Percentiles rank a stretch among this genome's conserved stretches.
phyloP scores from a whole-genome alignment of 2,888 invertebrate genomes.

The Parapristionchus giblindavisi region DNA sequence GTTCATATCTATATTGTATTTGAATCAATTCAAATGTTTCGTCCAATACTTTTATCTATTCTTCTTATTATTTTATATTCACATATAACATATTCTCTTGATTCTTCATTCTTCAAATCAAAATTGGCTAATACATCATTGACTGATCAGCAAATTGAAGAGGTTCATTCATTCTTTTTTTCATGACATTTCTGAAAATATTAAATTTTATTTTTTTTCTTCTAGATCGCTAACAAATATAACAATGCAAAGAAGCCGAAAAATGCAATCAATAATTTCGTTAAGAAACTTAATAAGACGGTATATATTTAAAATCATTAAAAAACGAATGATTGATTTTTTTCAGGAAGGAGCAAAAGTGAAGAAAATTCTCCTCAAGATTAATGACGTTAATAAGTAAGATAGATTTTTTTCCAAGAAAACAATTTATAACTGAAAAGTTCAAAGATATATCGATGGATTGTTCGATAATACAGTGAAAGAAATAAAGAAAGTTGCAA shows the following conservation, averaged over 20 bases:
- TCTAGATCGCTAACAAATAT: constrained; percentile 23
- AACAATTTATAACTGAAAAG: not conserved
- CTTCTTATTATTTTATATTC: no score
- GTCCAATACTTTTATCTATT: no score
- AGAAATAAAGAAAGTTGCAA: constrained; percentile 22
- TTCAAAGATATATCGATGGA: constrained; percentile 9
- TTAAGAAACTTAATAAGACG: constrained; percentile 21
- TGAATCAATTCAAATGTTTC: no score
- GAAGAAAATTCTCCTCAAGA: constrained; percentile 14
- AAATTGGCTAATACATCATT: constrained; percentile 25
- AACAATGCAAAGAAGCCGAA: constrained; percentile 16
- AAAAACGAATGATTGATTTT: not conserved
- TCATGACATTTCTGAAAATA: not conserved
- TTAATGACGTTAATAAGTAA: constrained; percentile 10
- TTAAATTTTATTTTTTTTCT: no score
- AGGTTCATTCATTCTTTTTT: not conserved
- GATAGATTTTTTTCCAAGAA: not conserved
- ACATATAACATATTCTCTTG: constrained; percentile 19
- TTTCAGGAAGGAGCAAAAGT: not conserved
- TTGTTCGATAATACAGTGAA: constrained; percentile 19
- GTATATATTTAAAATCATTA: not conserved
- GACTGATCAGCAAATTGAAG: constrained; percentile 6
- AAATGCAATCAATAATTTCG: not conserved
- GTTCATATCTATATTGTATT: no score
- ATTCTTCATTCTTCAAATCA: constrained; percentile 24